A percentile compares a stretch with the other conserved stretches of the same genome.
Evolutionary conservation across 1,140 invertebrate genomes (phyloP).

Genomic region (Holotrichia oblita): DNA sequence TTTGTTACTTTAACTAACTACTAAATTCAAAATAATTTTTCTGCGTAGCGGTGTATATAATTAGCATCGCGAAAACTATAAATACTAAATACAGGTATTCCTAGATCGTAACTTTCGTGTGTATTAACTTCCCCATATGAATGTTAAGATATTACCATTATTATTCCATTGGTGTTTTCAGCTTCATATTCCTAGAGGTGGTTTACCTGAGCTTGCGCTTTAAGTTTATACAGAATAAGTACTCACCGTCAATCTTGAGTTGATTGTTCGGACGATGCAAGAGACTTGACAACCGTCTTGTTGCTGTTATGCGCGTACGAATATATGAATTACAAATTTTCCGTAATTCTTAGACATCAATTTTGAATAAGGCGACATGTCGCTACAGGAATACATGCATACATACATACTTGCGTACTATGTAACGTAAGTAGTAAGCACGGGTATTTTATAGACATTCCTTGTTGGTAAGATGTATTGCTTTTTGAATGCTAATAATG

Average conservation of each 20-base stretch:
- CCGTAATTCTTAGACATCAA: constrained; percentile 19
- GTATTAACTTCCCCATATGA: neutral
- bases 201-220: constrained; percentile 11
- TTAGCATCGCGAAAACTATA: neutral
- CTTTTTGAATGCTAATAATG: constrained; percentile 3
- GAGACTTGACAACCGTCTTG: neutral
- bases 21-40: too few relatives aligned
- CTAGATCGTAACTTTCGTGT: neutral
- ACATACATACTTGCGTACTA: neutral
- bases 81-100: neutral
- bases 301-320: neutral
- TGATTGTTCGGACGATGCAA: neutral
- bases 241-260: neutral
- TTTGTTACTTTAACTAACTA: too few relatives aligned
- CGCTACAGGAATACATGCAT: neutral
- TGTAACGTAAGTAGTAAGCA: neutral
- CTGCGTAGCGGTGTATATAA: neutral
- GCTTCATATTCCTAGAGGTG: constrained; percentile 19
- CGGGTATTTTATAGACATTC: constrained; percentile 14
- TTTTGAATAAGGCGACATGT: constrained; percentile 33
- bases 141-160: neutral
- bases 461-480: neutral
- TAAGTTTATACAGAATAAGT: neutral
- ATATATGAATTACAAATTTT: constrained; percentile 37
- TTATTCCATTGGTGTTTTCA: constrained; percentile 24